Base-by-base conservation (phyloP, 1,140 invertebrate species). In the Drosophila orena region DNA sequence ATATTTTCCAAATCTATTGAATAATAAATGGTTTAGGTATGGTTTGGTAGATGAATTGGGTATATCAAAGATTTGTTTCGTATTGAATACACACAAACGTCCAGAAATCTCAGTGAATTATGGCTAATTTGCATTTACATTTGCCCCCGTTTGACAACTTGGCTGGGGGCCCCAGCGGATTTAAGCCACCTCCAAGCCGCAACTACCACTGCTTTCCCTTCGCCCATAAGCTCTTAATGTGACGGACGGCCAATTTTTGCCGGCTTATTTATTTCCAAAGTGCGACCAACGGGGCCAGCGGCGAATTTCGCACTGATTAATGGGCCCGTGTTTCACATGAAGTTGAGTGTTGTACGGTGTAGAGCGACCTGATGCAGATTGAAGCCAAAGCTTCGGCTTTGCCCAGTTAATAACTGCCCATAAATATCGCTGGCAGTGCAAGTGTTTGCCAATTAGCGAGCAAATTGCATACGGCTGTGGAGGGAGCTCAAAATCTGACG, bases 381-480 rank as follows among this genome's bases (percentile, higher is more conserved):
- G 27, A 14, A 59, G 72, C 55, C 43, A 46, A 47, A 52, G 71
- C 43, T 35, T 34, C 15, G 22, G 42, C 65, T 35, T n/a, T 54
- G 34, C 70, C 24, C 61, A 62, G 75, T 76, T 85, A 85, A 85
- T 85, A 85, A 77, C 74, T 64, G 43, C 42, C 83, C 69, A 88
- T 81, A 88, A 81, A 88, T 86, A 86, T 78, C 27, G 60, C 50
- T 71, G 59, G 64, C 79, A 88, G 79, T 81, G 81, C 81, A 75
- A 85, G 74, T 86, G 83, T 86, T 88, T 59, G 74, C 83, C 79
- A 88, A 86, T 86, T 86, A 86, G 74, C 69, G 27, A 62, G 65
- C 60, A 81, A 85, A 85, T 85, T 86, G 72, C 81, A 81, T 38
- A 61, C 54, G 55, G 60, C 44, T 70, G 17, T 44, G 47, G 37